Percentiles rank a stretch among this genome's conserved stretches.
Evolutionary conservation across 2,113 vertebrate genomes (phyloP).

Genomic region (Thalassoma bifasciatum): DNA sequence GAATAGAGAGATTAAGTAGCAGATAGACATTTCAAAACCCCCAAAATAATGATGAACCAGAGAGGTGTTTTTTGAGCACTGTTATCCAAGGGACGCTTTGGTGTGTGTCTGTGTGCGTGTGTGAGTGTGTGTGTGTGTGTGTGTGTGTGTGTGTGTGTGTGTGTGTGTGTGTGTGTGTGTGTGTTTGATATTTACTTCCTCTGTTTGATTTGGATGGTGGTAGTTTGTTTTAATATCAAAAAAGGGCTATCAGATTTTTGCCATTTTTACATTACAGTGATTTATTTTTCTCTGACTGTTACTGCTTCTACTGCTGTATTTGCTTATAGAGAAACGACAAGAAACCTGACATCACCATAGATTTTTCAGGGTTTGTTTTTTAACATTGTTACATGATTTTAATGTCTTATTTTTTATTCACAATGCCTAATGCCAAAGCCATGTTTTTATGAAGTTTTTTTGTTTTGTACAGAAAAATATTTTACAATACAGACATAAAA

Average conservation of each 20-base stretch:
- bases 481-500: slow-evolving; percentile 2
- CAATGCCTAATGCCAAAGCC: not conserved
- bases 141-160: not conserved
- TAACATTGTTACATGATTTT: not conserved
- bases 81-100: not conserved
- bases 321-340: not conserved
- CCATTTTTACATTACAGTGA: not conserved
- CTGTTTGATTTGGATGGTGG: slow-evolving; percentile 11
- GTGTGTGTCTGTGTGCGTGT: not conserved
- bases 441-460: not conserved
- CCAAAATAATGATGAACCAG: not conserved
- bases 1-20: not conserved
- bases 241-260: not conserved
- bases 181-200: not conserved
- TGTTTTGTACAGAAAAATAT: not conserved
- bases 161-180: not conserved
- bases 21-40: slow-evolving; percentile 2
- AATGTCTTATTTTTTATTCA: not conserved
- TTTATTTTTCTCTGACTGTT: not conserved
- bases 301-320: not conserved
- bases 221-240: not conserved
- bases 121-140: not conserved
- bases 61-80: not conserved
- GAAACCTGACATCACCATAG: not conserved
- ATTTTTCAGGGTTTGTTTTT: not conserved